These are phyloP conservation scores for Lycopodina hypogea DNA, from an alignment of 37 sponge, comb jelly and placozoan genomes.

Conservation along the genomic window DNA sequence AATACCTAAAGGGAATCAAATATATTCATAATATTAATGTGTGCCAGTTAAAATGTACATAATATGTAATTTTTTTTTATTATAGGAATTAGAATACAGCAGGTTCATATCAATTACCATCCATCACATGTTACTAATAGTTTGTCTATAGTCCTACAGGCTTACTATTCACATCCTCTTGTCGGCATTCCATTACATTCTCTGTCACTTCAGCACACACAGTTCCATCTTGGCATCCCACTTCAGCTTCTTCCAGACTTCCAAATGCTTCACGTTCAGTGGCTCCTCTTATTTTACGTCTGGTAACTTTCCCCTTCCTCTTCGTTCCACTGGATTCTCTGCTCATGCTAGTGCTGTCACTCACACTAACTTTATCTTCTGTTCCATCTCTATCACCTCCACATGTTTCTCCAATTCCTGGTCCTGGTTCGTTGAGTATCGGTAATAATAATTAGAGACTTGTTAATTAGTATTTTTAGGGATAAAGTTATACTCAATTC, in stretches of 20 bases:
- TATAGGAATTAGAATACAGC: no score
- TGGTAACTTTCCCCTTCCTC: neutral
- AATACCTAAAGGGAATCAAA: neutral
- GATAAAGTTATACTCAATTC: neutral
- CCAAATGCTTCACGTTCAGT: constrained; percentile 7
- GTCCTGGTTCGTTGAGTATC: constrained; percentile 5
- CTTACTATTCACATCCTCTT: constrained; percentile 6
- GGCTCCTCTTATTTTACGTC: constrained; percentile 9
- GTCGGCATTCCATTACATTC: constrained; percentile 18
- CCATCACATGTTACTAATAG: no score
- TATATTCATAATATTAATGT: neutral
- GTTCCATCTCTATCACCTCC: constrained; percentile 1
- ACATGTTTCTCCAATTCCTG: neutral
- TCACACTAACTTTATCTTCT: neutral
- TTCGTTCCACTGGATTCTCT: neutral
- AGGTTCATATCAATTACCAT: neutral
- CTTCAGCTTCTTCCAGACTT: neutral
- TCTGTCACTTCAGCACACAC: neutral
- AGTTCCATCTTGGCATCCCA: constrained; percentile 13
- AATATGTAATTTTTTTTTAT: neutral
- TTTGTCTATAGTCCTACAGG: no score
- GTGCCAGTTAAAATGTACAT: neutral
- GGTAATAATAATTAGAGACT: neutral
- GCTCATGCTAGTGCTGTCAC: neutral
- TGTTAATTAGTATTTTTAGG: neutral